phyloP scores from a whole-genome alignment of 2,888 invertebrate genomes.

The Drosophila kuntzei region DNA sequence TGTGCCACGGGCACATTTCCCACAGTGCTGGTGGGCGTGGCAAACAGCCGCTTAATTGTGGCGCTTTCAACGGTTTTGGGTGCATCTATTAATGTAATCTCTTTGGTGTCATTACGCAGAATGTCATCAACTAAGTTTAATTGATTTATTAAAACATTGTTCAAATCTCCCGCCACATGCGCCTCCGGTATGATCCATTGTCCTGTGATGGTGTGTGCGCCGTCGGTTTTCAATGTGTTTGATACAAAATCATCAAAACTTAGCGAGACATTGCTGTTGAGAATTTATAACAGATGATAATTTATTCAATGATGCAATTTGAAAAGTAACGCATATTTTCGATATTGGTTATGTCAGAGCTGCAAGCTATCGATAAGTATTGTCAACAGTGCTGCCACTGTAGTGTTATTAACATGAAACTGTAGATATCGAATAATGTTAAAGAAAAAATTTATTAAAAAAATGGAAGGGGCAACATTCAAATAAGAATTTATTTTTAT shows the following conservation, averaged over 20 bases:
- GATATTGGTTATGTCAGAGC: too few relatives aligned
- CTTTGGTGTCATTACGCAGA: slow-evolving; percentile 83
- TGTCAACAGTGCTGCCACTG: too few relatives aligned
- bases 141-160: slow-evolving; percentile 86
- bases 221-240: slow-evolving; percentile 84
- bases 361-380: background rate
- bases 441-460: too few relatives aligned
- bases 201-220: slow-evolving; percentile 85
- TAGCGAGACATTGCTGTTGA: slow-evolving; percentile 65
- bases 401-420: background rate
- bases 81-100: slow-evolving; percentile 84
- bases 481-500: too few relatives aligned
- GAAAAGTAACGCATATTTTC: background rate
- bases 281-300: background rate
- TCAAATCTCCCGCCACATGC: slow-evolving; percentile 77
- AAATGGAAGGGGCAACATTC: too few relatives aligned
- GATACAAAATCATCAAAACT: slow-evolving; percentile 85
- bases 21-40: slow-evolving; percentile 76
- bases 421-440: background rate
- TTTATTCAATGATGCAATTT: background rate
- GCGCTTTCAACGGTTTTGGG: slow-evolving; percentile 71
- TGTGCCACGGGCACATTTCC: slow-evolving; percentile 86
- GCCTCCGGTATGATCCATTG: slow-evolving; percentile 78
- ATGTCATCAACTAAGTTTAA: slow-evolving; percentile 87
- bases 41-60: slow-evolving; percentile 83